phyloP scores from a whole-genome alignment of 2,888 invertebrate species.

The Odontomyia ornata region DNA sequence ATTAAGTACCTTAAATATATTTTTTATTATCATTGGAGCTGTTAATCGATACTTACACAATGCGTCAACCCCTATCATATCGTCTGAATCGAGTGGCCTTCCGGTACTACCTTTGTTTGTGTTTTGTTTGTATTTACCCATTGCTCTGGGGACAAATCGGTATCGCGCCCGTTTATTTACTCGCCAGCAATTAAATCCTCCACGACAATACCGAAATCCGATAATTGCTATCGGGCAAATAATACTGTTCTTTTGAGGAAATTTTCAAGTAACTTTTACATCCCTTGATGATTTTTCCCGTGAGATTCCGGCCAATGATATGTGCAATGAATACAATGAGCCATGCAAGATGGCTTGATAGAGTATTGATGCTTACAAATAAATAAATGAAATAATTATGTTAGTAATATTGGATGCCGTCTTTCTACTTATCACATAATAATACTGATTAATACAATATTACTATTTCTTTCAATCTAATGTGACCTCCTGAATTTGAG shows the following conservation, averaged over 20 bases:
- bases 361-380: not conserved
- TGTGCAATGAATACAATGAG: too few relatives aligned
- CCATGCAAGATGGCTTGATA: too few relatives aligned
- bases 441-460: too few relatives aligned
- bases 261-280: slow-evolving; percentile 12
- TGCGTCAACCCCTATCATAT: not conserved
- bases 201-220: slow-evolving; percentile 48
- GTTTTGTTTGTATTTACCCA: slow-evolving; percentile 14
- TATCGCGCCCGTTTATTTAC: slow-evolving; percentile 48
- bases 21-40: too few relatives aligned
- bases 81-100: not conserved
- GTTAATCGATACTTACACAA: not conserved
- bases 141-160: slow-evolving; percentile 22
- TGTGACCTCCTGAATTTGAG: too few relatives aligned
- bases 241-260: slow-evolving; percentile 44
- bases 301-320: not conserved
- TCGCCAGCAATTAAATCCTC: slow-evolving; percentile 48
- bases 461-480: too few relatives aligned
- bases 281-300: slow-evolving; percentile 9
- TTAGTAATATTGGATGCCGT: not conserved
- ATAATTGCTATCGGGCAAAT: slow-evolving; percentile 49
- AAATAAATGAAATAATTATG: not conserved
- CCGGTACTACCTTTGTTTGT: not conserved
- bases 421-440: too few relatives aligned
- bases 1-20: too few relatives aligned